A percentile compares a stretch with the other conserved stretches of the same genome.
phyloP scores from a whole-genome alignment of 2,888 invertebrate species.

The Orthosia gothica region DNA sequence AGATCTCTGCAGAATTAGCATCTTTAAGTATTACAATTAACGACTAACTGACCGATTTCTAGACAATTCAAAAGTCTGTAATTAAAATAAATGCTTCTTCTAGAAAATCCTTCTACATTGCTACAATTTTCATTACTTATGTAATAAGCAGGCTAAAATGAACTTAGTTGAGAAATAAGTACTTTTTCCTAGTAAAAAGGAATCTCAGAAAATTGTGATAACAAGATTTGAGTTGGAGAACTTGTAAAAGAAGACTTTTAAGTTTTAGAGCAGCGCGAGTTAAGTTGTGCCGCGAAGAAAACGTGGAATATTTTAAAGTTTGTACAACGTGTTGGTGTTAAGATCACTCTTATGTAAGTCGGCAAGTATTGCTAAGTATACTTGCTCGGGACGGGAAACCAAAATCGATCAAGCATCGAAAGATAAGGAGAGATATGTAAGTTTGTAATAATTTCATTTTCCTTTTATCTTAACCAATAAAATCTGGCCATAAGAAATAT shows the following conservation, averaged over 20 bases:
- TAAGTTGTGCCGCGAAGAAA: not conserved
- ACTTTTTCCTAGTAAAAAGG: not conserved
- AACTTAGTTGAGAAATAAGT: not conserved
- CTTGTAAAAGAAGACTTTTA: not conserved
- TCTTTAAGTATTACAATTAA: not conserved
- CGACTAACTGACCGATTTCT: not conserved
- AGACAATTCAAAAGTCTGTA: not conserved
- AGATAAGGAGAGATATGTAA: not conserved
- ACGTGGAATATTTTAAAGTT: constrained; percentile 3
- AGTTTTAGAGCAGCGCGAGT: not conserved
- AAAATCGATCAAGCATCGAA: not conserved
- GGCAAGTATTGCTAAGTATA: not conserved
- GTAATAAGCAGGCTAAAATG: not conserved
- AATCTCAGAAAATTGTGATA: not conserved
- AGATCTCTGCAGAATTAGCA: not conserved
- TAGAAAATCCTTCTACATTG: not conserved
- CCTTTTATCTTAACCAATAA: not conserved
- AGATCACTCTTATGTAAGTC: not conserved
- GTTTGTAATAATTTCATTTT: not conserved
- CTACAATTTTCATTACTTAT: not conserved
- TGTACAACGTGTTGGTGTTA: not conserved
- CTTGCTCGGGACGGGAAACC: not conserved
- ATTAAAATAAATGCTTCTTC: not conserved
- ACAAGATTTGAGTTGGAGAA: not conserved
- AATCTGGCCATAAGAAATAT: not conserved